phyloP scores from a whole-genome alignment of 2,888 invertebrate genomes.

The Oligia latruncula region DNA sequence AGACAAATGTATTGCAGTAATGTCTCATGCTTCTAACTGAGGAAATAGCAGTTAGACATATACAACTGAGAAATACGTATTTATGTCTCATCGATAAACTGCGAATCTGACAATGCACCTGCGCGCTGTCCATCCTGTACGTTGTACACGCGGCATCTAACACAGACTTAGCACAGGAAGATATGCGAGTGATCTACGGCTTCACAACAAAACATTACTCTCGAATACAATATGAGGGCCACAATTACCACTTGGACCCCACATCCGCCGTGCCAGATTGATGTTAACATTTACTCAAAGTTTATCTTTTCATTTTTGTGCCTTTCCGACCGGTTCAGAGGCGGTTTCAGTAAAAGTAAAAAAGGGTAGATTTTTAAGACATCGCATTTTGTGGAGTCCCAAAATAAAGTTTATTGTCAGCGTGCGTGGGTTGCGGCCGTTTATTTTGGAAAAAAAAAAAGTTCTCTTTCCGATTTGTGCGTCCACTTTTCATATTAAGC shows the following conservation, averaged over 20 bases:
- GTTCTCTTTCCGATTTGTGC: conserved; percentile 39
- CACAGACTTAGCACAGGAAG: conserved; percentile 26
- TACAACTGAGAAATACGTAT: conserved; percentile 7
- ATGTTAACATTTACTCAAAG: conserved; percentile 72
- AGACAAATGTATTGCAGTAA: conserved; percentile 4
- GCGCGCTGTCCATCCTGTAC: conserved; percentile 34
- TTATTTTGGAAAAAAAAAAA: conserved; percentile 67
- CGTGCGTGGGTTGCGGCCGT: conserved; percentile 75
- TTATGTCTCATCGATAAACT: conserved; percentile 24
- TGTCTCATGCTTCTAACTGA: conserved; percentile 11
- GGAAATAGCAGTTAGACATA: conserved; percentile 7
- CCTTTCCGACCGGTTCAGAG: conserved; percentile 78
- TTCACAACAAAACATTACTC: conserved; percentile 4
- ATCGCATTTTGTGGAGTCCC: conserved; percentile 78
- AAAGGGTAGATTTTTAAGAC: conserved; percentile 77
- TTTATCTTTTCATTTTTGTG: conserved; percentile 76
- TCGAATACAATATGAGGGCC: conserved; percentile 14
- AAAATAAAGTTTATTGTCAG: conserved; percentile 87
- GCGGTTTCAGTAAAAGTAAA: conserved; percentile 78
- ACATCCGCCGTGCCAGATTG: conserved; percentile 61
- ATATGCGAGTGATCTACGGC: conserved; percentile 4
- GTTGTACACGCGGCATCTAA: conserved; percentile 15
- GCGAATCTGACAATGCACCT: conserved; percentile 28
- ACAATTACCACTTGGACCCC: conserved; percentile 59
- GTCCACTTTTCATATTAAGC: conserved; percentile 61